Evolutionary conservation across 2,113 vertebrate species (phyloP), one percentile per base, ranked within the genome.

Genomic region (Scomber scombrus): DNA sequence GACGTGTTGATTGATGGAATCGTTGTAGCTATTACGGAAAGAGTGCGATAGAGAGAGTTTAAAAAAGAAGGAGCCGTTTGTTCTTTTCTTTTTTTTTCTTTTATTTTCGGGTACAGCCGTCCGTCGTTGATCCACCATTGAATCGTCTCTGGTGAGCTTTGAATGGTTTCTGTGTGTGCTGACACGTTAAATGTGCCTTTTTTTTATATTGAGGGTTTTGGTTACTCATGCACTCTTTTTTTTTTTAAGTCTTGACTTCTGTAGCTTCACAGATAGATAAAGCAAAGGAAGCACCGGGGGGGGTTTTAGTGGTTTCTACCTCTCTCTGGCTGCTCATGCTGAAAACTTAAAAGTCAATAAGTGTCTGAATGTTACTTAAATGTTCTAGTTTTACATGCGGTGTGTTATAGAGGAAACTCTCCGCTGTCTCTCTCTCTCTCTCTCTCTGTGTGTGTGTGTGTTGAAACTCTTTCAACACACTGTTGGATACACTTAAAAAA

Each of bases 91-190:
- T n/a, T n/a, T n/a, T n/a, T n/a, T n/a, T n/a, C n/a, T n/a, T n/a
- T n/a, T n/a, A n/a, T n/a, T n/a, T n/a, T n/a, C n/a, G n/a, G n/a
- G 10, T 29, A 60, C 60, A 3, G 9, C 47, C 75, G 18, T 45
- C 66, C 58, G 1, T 29, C 29, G 29, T 19, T 5, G 70, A 55
- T 52, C n/a, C n/a, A n/a, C n/a, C n/a, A n/a, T n/a, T 60, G 75
- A 85, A 54, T 54, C 63, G 23, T 54, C 78, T 85, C 60, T 11
- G 88, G 89, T 91, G 87, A 91, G 90, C 62, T 63, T 11, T 69
- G 29, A 60, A 16, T 23, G 57, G 0, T 65, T 34, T 75, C 52
- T 64, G 18, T 81, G 60, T 9, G 26, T 78, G 46, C 31, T 54
- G 19, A 43, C 54, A n/a, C n/a, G 1, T 55, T 78, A 12, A 52